These are phyloP conservation scores for Emydoidea blandingii DNA, from an alignment of 2,797 vertebrate species.

Conservation along the genomic window DNA sequence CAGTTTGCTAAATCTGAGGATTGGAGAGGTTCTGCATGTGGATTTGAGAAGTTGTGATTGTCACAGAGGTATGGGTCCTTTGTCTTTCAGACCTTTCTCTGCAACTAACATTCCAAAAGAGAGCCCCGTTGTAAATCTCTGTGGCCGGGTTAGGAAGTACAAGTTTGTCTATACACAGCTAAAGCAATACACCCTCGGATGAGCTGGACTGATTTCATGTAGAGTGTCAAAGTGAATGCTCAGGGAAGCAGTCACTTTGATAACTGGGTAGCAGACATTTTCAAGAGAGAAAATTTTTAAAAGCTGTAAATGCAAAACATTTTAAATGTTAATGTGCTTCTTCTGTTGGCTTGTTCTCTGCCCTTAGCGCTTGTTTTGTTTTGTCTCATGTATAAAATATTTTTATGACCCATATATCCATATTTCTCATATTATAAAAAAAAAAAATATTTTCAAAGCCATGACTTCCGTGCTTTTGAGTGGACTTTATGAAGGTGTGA, in stretches of 20 bases:
- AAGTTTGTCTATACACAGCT: not conserved
- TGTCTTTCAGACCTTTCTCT: not conserved
- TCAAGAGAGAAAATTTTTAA: not conserved
- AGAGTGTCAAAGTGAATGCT: not conserved
- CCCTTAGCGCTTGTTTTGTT: not conserved
- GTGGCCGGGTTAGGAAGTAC: not conserved
- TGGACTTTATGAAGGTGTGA: not conserved
- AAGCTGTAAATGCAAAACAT: not conserved
- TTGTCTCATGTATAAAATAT: not conserved
- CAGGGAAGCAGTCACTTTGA: not conserved
- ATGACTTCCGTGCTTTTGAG: rapidly evolving
- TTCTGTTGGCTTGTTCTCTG: not conserved
- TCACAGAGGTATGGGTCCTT: not conserved
- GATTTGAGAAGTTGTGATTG: not conserved
- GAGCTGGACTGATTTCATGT: not conserved
- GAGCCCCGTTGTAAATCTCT: not conserved
- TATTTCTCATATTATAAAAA: not conserved
- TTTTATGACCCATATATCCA: not conserved
- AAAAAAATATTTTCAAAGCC: not conserved
- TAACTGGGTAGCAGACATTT: not conserved
- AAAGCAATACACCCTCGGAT: not conserved
- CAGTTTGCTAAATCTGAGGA: rapidly evolving
- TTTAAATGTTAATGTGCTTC: not conserved
- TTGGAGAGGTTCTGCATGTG: not conserved
- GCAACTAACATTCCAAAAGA: not conserved